These are phyloP conservation scores for Hyalella azteca DNA, from an alignment of 2,888 invertebrate genomes.

Conservation along the genomic window DNA sequence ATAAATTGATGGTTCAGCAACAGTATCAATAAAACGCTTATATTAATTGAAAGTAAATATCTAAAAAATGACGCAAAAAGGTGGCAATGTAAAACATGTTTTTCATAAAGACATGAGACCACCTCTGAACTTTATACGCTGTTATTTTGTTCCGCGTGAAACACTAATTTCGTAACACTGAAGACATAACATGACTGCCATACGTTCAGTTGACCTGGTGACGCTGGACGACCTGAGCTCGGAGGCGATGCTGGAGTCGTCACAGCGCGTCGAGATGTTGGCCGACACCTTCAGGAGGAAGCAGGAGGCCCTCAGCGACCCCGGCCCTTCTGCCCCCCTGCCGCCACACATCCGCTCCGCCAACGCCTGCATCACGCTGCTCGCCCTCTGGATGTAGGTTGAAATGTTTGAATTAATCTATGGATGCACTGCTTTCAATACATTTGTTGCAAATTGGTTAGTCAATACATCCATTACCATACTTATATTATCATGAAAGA, in stretches of 20 bases:
- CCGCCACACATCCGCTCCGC: constrained; percentile 73
- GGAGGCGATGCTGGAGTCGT: constrained; percentile 93
- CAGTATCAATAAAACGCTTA: no score
- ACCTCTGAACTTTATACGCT: no score
- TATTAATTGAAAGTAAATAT: no score
- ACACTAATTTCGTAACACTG: no score
- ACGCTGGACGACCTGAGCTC: constrained; percentile 91
- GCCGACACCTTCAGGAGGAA: constrained; percentile 80
- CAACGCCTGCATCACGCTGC: constrained; percentile 73
- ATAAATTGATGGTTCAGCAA: no score
- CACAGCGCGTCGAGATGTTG: constrained; percentile 87
- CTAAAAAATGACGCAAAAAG: no score
- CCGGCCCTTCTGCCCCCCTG: constrained; percentile 80
- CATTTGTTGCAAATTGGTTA: background rate
- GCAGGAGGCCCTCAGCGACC: constrained; percentile 71
- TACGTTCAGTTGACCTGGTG: constrained; percentile 83
- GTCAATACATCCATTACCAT: background rate
- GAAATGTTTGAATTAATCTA: background rate
- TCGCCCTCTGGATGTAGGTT: constrained; percentile 72
- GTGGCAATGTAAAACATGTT: no score
- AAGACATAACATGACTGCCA: no score
- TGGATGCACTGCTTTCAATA: background rate
- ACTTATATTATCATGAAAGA: no score
- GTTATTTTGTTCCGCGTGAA: no score
- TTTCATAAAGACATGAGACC: no score